These are phyloP conservation scores for Eurystomus gularis DNA, from an alignment of 2,113 vertebrate species.

Conservation along the genomic window DNA sequence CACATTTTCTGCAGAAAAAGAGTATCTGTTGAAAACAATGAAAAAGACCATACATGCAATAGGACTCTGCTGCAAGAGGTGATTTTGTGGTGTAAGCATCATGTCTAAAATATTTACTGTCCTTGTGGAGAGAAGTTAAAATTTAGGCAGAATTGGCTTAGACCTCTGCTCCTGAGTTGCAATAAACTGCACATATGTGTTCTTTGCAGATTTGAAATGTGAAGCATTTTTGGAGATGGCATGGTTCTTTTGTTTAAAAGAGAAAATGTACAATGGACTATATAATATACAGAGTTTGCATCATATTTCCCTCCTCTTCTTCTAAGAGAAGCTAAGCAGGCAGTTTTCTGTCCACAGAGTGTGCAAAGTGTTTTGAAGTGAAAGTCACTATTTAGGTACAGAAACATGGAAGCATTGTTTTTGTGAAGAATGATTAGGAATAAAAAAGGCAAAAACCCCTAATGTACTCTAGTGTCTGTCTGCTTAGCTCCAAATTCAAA, in stretches of 20 bases:
- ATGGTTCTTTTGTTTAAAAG: not conserved
- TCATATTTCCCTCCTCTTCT: not conserved
- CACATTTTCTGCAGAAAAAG: not conserved
- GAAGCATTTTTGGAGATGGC: not conserved
- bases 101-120: constrained; percentile 14
- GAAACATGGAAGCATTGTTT: not conserved
- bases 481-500: constrained; percentile 18
- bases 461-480: not conserved
- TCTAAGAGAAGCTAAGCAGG: not conserved
- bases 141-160: not conserved
- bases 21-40: not conserved
- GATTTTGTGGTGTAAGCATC: not conserved
- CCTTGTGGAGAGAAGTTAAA: not conserved
- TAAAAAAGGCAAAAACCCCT: not conserved
- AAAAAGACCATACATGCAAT: not conserved
- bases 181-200: not conserved
- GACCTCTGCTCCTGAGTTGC: not conserved
- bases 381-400: not conserved
- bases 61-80: not conserved
- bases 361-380: not conserved
- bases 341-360: not conserved
- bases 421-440: not conserved
- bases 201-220: not conserved
- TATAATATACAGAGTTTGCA: not conserved
- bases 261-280: not conserved